Percentiles rank a stretch among this genome's conserved stretches.
Evolutionary conservation across 2,888 invertebrate genomes (phyloP).

Genomic region (Urechis unicinctus): DNA sequence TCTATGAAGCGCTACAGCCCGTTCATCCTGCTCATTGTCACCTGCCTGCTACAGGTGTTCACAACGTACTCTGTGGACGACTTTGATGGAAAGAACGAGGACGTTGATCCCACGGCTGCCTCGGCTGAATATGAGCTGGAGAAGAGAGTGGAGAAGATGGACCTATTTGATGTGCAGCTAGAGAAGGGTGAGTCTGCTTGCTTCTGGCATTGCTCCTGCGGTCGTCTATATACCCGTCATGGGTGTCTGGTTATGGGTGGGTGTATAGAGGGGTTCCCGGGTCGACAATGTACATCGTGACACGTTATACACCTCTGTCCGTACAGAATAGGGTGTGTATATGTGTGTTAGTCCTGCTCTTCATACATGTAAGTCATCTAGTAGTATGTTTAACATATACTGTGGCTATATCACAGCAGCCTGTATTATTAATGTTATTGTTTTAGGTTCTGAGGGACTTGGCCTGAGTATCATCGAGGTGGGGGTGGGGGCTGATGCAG

Average conservation of each 20-base stretch:
- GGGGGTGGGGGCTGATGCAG: constrained; percentile 99
- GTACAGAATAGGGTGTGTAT: too few species aligned
- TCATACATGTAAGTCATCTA: too few species aligned
- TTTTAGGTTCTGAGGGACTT: constrained; percentile 74
- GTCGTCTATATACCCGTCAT: too few species aligned
- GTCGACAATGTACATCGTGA: too few species aligned
- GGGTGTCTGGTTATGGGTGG: too few species aligned
- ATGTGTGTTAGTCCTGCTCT: too few species aligned
- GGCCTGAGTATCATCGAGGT: constrained; percentile 97
- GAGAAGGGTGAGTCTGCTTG: constrained; percentile 35
- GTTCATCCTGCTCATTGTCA: too few species aligned
- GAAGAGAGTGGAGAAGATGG: constrained; percentile 97
- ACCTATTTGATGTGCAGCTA: constrained; percentile 68
- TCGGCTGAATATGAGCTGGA: constrained; percentile 99
- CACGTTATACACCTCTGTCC: too few species aligned
- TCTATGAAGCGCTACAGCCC: too few species aligned
- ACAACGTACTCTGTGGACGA: constrained; percentile 93
- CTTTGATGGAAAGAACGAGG: constrained; percentile 97
- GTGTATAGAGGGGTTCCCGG: too few species aligned
- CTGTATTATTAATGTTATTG: constrained; percentile 1
- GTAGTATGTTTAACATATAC: too few species aligned
- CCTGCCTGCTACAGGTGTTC: constrained; percentile 73
- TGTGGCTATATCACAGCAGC: background rate
- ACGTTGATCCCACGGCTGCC: constrained; percentile 97
- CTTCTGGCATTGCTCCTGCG: too few species aligned